These are phyloP conservation scores for Crossaster papposus DNA, from an alignment of 53 echinoderm and acorn worm genomes.

Conservation along the genomic window DNA sequence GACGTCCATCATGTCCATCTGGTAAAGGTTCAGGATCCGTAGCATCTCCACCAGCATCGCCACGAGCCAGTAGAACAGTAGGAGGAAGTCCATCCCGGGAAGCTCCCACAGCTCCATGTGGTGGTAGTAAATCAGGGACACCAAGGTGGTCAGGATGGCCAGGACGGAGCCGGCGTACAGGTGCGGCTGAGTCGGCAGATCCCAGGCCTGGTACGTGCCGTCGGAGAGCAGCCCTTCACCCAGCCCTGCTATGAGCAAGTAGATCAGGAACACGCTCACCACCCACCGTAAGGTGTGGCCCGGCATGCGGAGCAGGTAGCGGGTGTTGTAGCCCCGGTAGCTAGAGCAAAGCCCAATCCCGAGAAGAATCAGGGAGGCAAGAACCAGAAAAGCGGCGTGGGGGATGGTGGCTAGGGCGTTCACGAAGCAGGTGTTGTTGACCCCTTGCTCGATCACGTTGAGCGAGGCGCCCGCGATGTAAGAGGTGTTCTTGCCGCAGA, in stretches of 20 bases:
- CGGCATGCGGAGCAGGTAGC: constrained; percentile 67
- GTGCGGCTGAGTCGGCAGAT: constrained; percentile 73
- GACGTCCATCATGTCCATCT: constrained; percentile 42
- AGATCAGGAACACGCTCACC: constrained; percentile 58
- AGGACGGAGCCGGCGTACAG: constrained; percentile 69
- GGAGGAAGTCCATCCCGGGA: constrained; percentile 65
- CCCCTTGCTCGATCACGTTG: background rate
- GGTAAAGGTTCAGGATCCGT: constrained; percentile 65
- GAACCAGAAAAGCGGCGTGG: constrained; percentile 69
- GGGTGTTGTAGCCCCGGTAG: constrained; percentile 61
- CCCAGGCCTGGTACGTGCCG: background rate
- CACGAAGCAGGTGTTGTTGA: constrained; percentile 80
- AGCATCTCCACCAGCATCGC: constrained; percentile 40
- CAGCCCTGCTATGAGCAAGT: constrained; percentile 48
- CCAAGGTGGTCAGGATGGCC: constrained; percentile 57
- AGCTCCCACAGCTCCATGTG: constrained; percentile 78
- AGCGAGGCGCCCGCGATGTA: constrained; percentile 22
- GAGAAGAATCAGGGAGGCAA: constrained; percentile 64
- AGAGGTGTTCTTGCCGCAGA: constrained; percentile 72
- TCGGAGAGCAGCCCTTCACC: constrained; percentile 81
- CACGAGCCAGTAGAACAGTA: constrained; percentile 69
- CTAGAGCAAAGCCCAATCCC: constrained; percentile 66
- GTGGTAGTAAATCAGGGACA: constrained; percentile 80
- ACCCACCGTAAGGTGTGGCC: constrained; percentile 86
- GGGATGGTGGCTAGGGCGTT: constrained; percentile 65